phyloP scores from a whole-genome alignment of 2,113 vertebrate genomes.

The Monopterus albus region DNA sequence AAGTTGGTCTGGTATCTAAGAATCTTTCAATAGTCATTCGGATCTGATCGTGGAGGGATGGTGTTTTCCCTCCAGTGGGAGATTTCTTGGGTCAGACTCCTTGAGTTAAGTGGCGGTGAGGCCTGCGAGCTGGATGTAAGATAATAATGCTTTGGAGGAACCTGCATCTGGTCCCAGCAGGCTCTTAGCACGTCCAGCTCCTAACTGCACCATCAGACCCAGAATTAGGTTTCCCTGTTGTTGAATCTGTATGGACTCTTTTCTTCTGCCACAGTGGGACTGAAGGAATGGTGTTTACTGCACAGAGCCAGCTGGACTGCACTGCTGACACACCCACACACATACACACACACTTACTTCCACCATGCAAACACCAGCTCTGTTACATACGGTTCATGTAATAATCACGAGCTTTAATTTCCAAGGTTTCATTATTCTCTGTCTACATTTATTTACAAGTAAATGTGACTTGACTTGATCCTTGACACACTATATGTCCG shows the following conservation, averaged over 20 bases:
- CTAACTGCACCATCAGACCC: slow-evolving; percentile 57
- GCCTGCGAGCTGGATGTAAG: slow-evolving; percentile 35
- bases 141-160: slow-evolving; percentile 31
- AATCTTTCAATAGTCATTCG: too few species aligned
- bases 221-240: slow-evolving; percentile 63
- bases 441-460: background rate
- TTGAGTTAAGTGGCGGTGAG: slow-evolving; percentile 4
- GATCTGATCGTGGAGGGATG: too few species aligned
- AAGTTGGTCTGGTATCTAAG: too few species aligned
- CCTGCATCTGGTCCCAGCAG: slow-evolving; percentile 37
- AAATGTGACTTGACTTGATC: slow-evolving; percentile 28
- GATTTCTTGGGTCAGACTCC: background rate
- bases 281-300: slow-evolving; percentile 86
- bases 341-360: slow-evolving; percentile 9
- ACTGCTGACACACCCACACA: background rate
- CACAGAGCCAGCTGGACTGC: slow-evolving; percentile 79
- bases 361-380: background rate
- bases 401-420: background rate
- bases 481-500: slow-evolving; percentile 58
- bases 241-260: slow-evolving; percentile 65
- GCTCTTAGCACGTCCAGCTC: slow-evolving; percentile 59
- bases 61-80: background rate
- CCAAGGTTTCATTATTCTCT: slow-evolving; percentile 23
- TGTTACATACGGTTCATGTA: background rate
- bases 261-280: slow-evolving; percentile 65